Evolutionary conservation across 1,140 invertebrate species (phyloP), one percentile per base, ranked within the genome.

Genomic region (Hyles vespertilio): DNA sequence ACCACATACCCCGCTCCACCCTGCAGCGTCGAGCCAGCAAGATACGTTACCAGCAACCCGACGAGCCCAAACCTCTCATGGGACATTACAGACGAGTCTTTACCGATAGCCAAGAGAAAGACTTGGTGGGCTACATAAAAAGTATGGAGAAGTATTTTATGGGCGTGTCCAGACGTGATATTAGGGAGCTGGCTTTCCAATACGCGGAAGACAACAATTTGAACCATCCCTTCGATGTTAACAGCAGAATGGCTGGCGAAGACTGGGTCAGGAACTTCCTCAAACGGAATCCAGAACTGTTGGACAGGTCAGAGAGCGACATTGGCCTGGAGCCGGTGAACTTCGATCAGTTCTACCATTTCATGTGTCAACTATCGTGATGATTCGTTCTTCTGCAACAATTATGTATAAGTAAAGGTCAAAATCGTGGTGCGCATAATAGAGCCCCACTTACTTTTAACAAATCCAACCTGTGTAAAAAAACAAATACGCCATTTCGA

Each of bases 331-430:
- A 89, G 52, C 84, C 84, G 55, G 86, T 87, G 44, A 89, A 89
- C 65, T 89, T 89, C 44, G 86, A 89, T 59, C 86, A 89, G 58
- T 89, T 89, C 65, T 89, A 89, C 55, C 86, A 89, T 64, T 89
- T 89, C 57, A 89, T 89, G 86, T 84, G 76, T 69, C 84, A 85
- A 62, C 68, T 81, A 32, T 85, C 84, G 74, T 87, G 84, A 89
- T 88, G 63, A 61, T 52, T 59, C 69, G 55, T 58, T 51, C 33
- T 9, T 54, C 60, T 57, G 49, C 56, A 53, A 34, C 12, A 56
- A 36, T 50, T 56, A 32, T 50, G 54, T 56, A 40, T 69, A 59
- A 53, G 64, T 71, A 73, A 73, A 73, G 69, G 70, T 73, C 71
- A 70, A 66, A 59, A 68, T 56, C 65, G 60, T 66, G 64, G 60